Conservation (phyloP, 2,797 vertebrate species). For the Orientallactaga sibirica region DNA sequence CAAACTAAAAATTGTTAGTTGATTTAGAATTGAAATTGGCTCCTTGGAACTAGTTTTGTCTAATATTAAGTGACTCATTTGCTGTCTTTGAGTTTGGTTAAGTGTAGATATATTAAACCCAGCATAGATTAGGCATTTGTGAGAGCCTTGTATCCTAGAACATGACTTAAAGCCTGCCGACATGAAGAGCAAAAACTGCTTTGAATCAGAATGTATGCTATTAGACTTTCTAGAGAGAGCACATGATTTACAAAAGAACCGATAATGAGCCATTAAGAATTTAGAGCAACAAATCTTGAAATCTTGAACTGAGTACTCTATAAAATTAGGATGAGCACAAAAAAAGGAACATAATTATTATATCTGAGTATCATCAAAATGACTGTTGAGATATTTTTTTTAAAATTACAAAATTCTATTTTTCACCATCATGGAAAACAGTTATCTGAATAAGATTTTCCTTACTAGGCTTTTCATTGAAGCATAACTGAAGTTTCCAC, state of each 20-base stretch:
- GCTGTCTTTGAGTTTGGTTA: conserved; percentile 71
- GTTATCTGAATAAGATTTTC: conserved; percentile 29
- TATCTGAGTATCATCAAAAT: conserved; percentile 1
- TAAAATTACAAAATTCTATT: not conserved
- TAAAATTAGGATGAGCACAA: not conserved
- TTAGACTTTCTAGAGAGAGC: conserved; percentile 39
- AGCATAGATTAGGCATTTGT: conserved; percentile 59
- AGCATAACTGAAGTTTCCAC: not conserved
- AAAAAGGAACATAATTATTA: not conserved
- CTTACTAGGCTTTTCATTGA: not conserved
- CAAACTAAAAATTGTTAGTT: conserved; percentile 63
- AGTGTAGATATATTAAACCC: conserved; percentile 65
- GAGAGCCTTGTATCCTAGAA: not conserved
- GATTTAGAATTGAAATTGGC: conserved; percentile 29
- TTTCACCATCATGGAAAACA: not conserved
- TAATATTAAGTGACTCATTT: conserved; percentile 61
- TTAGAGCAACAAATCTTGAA: not conserved
- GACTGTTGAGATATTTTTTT: conserved; percentile 29
- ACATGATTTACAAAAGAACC: conserved; percentile 46
- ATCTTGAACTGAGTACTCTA: not conserved
- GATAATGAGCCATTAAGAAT: conserved; percentile 42
- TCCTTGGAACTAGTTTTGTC: conserved; percentile 26
- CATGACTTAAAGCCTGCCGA: conserved; percentile 50
- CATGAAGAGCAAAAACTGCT: conserved; percentile 13
- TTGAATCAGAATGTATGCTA: not conserved